Conservation (phyloP, 2,888 invertebrate genomes). For the Epistrophella euchroma region DNA sequence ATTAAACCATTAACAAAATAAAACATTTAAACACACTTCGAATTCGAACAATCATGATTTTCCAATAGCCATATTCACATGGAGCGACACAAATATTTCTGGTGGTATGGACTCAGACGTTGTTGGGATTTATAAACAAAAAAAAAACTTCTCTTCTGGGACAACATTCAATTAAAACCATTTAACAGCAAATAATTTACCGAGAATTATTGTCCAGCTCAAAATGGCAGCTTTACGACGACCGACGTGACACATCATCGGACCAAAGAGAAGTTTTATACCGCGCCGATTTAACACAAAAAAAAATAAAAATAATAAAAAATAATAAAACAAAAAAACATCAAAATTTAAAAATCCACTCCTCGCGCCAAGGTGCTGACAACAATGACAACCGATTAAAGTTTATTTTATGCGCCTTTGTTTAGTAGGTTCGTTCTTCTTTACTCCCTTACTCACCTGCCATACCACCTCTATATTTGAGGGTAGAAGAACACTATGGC, state of each 20-base stretch:
- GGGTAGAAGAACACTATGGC: conserved; percentile 32
- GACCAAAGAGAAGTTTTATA: conserved; percentile 41
- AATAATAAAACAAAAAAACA: conserved; percentile 37
- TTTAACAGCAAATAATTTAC: conserved; percentile 76
- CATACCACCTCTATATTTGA: background rate
- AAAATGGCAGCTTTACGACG: conserved; percentile 74
- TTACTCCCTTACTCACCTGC: background rate
- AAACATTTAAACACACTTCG: conserved; percentile 57
- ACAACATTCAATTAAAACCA: conserved; percentile 75
- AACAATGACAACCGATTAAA: conserved; percentile 76
- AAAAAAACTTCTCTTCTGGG: conserved; percentile 43
- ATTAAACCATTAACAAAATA: conserved; percentile 51
- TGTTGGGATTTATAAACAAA: conserved; percentile 3
- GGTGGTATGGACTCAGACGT: background rate
- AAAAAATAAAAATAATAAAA: conserved; percentile 21
- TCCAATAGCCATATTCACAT: conserved; percentile 40
- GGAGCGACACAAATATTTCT: conserved; percentile 43
- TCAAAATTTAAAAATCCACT: conserved; percentile 64
- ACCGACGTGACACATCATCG: conserved; percentile 73
- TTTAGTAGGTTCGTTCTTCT: conserved; percentile 44
- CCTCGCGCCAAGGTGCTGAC: conserved; percentile 75
- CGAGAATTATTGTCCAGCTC: conserved; percentile 70
- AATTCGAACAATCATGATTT: conserved; percentile 41
- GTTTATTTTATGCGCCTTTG: conserved; percentile 74
- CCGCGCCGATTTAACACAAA: conserved; percentile 3